phyloP scores from a whole-genome alignment of 2,888 invertebrate species.

The Apodemia mormo region DNA sequence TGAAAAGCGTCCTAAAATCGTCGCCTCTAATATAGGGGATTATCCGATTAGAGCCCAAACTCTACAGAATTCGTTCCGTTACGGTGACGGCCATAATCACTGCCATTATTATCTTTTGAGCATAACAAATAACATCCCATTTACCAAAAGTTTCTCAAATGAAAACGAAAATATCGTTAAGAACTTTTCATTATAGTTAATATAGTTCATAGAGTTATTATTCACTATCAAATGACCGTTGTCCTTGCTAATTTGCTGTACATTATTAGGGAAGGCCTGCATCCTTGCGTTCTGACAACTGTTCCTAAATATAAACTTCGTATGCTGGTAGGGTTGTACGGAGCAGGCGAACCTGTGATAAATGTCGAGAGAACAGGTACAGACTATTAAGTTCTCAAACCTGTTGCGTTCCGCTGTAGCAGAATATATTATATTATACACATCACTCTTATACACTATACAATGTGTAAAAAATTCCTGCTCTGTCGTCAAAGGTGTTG shows the following conservation, averaged over 20 bases:
- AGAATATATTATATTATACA: too few species aligned
- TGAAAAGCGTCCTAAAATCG: neutral
- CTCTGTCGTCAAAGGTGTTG: too few species aligned
- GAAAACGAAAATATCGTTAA: constrained; percentile 6
- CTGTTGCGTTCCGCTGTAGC: too few species aligned
- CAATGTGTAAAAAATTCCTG: too few species aligned
- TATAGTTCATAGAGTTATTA: neutral
- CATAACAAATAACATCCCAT: constrained; percentile 6
- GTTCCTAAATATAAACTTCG: too few species aligned
- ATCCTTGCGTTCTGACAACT: too few species aligned
- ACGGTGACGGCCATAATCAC: constrained; percentile 7
- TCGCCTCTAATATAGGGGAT: constrained; percentile 2
- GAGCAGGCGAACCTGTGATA: too few species aligned
- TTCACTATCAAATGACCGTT: neutral
- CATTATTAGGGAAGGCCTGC: neutral
- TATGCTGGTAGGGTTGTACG: too few species aligned
- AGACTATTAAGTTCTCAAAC: too few species aligned
- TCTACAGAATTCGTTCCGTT: constrained; percentile 6
- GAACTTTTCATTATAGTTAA: neutral
- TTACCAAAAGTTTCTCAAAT: constrained; percentile 10
- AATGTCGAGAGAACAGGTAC: too few species aligned
- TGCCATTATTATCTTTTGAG: constrained; percentile 15
- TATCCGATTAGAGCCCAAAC: constrained; percentile 4
- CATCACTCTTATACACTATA: too few species aligned
- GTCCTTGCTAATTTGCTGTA: neutral